A percentile compares a stretch with the other conserved stretches of the same genome.
These are phyloP conservation scores for Xestobium rufovillosum DNA, from an alignment of 2,888 invertebrate species.

Conservation along the genomic window DNA sequence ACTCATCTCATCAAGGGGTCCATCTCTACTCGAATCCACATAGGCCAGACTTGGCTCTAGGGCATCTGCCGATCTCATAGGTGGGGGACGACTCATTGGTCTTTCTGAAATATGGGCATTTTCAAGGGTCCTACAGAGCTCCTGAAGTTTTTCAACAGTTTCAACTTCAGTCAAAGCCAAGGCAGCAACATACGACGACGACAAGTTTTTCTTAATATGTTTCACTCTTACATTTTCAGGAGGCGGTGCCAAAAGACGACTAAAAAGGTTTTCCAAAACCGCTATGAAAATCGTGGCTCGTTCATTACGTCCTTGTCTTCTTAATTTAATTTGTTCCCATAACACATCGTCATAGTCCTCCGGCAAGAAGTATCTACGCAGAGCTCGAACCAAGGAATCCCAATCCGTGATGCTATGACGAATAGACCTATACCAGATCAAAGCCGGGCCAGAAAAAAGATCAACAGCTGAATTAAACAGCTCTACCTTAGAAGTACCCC, in stretches of 20 bases:
- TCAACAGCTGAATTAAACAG: slow-evolving; percentile 21
- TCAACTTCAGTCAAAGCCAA: slow-evolving; percentile 9
- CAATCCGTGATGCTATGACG: slow-evolving; percentile 12
- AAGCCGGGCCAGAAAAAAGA: slow-evolving; percentile 21
- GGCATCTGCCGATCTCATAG: background rate
- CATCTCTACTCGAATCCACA: background rate
- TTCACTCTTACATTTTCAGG: slow-evolving; percentile 13
- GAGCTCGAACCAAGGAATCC: slow-evolving; percentile 11
- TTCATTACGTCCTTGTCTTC: slow-evolving; percentile 19
- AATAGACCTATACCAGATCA: slow-evolving; percentile 23
- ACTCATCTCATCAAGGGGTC: too few species aligned
- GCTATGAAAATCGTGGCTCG: slow-evolving; percentile 16
- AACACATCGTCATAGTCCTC: slow-evolving; percentile 19
- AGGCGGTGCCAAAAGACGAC: slow-evolving; percentile 8
- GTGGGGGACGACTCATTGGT: slow-evolving; percentile 2
- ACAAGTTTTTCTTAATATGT: slow-evolving; percentile 19
- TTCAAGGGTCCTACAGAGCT: slow-evolving; percentile 15
- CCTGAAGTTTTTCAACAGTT: slow-evolving; percentile 8
- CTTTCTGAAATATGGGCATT: too few species aligned
- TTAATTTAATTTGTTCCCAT: slow-evolving; percentile 14
- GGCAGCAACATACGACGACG: slow-evolving; percentile 10
- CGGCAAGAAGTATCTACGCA: slow-evolving; percentile 18
- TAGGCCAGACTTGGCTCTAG: slow-evolving; percentile 8
- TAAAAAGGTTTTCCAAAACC: slow-evolving; percentile 17
- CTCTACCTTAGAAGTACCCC: slow-evolving; percentile 16